A percentile compares a stretch with the other conserved stretches of the same genome.
Evolutionary conservation across 1,140 invertebrate species (phyloP).

Genomic region (Dufourea novaeangliae): DNA sequence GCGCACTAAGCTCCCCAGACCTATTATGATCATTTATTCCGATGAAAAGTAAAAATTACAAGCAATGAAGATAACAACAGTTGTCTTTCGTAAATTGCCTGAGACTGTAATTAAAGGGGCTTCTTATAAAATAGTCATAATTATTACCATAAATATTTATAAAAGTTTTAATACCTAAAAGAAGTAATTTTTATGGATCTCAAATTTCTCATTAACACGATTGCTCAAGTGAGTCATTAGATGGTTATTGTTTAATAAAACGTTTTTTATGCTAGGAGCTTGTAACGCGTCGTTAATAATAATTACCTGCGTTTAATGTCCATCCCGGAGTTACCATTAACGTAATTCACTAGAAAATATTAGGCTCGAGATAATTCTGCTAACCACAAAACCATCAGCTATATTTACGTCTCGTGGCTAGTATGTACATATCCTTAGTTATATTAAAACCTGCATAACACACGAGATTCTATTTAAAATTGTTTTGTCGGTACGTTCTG

Average conservation of each 20-base stretch:
- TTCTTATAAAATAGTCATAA: not conserved
- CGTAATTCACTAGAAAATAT: not conserved
- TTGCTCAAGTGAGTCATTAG: not conserved
- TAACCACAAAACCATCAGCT: not conserved
- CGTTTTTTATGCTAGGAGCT: not conserved
- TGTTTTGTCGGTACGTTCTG: not conserved
- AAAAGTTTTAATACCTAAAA: not conserved
- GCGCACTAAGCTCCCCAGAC: too few species aligned
- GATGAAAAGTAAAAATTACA: not conserved
- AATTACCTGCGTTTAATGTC: not conserved
- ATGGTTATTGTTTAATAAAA: not conserved
- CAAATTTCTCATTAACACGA: not conserved
- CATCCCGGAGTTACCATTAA: not conserved
- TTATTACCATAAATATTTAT: not conserved
- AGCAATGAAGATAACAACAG: not conserved
- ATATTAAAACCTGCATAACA: not conserved
- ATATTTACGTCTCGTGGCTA: not conserved
- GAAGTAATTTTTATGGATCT: not conserved
- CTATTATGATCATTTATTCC: too few species aligned
- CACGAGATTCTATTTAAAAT: not conserved
- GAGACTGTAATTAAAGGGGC: too few species aligned
- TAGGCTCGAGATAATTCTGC: not conserved
- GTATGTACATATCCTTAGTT: not conserved
- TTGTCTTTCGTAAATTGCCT: too few species aligned
- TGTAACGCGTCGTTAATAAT: not conserved